Evolutionary conservation across 2,888 invertebrate genomes (phyloP), one percentile per base, ranked within the genome.

Genomic region (Xanthorhoe designata): DNA sequence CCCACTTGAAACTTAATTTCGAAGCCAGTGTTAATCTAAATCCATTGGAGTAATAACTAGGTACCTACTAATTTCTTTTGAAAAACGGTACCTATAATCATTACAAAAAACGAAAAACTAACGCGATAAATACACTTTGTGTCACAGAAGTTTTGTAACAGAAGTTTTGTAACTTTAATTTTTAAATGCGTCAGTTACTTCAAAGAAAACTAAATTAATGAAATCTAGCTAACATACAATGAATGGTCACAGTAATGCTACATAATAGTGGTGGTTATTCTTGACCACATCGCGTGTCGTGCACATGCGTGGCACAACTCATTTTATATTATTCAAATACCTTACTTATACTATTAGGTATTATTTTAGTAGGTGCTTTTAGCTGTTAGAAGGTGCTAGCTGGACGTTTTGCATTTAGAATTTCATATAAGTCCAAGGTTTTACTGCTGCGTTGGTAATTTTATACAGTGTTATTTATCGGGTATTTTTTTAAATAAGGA

Each of bases 281-380:
- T 32, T 66, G 58, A 62, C 61, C 58, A 24, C 61, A 66, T 66
- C 61, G 66, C 66, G 66, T 66, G 66, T 17, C 32, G 47, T 54
- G 17, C 47, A 17, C 13, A 47, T 47, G 47, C 47, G 47, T 47
- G 47, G 61, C 35, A 57, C 56, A 64, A 54, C 29, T 61, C 61
- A 61, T 61, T 68, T 51, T 64, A 64, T 67, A 61, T 61, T 61
- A 64, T 64, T 62, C 53, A 38, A 53, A 42, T 60, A 53, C 61
- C 52, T 65, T 64, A 17, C 51, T 50, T 70, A 74, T 72, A 13
- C 38, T 42, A 32, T 32, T 42, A 42, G 38, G 13, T 10, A 38
- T 13, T 42, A 42, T 42, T 42, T 42, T 42, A 42, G 38, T 42
- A 13, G 13, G 38, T 42, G 38, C 38, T 42, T 38, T 38, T 13